Percentiles rank a stretch among this genome's conserved stretches.
Evolutionary conservation across 2,888 invertebrate genomes (phyloP).

Genomic region (Campoplex nolae): DNA sequence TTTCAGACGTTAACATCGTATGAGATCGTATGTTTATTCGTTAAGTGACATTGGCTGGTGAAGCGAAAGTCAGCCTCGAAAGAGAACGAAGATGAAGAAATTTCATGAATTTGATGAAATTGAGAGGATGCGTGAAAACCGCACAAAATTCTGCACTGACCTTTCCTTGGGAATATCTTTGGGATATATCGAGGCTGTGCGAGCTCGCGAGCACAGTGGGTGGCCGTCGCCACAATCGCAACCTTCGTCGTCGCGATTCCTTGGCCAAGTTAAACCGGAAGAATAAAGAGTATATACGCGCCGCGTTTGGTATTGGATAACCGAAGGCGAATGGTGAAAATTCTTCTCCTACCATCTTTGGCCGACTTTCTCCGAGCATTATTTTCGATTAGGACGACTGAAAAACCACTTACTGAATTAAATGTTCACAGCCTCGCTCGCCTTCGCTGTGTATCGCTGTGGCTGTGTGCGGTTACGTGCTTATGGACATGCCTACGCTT

Average conservation of each 20-base stretch:
- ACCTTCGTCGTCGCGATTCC: constrained; percentile 56
- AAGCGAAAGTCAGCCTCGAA: constrained; percentile 50
- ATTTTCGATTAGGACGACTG: constrained; percentile 35
- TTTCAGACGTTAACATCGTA: background rate
- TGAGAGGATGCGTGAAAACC: background rate
- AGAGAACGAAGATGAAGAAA: constrained; percentile 39
- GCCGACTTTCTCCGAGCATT: constrained; percentile 55
- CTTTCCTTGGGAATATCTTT: constrained; percentile 50
- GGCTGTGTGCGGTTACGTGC: constrained; percentile 18
- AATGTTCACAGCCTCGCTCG: constrained; percentile 3
- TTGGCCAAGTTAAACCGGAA: constrained; percentile 68
- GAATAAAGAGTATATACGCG: constrained; percentile 1
- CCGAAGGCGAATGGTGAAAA: constrained; percentile 37
- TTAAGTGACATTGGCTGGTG: background rate
- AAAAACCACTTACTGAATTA: constrained; percentile 49
- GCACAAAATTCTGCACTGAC: constrained; percentile 56
- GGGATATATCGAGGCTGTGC: constrained; percentile 31
- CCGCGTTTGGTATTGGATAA: background rate
- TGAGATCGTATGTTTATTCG: background rate
- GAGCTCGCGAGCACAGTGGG: constrained; percentile 51
- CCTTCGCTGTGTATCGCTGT: background rate
- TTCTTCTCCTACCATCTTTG: constrained; percentile 21
- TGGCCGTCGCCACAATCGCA: constrained; percentile 61
- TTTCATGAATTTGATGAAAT: constrained; percentile 7
- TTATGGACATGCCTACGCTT: constrained; percentile 59